phyloP scores from a whole-genome alignment of 2,113 vertebrate species.

The Tringa solitaria region DNA sequence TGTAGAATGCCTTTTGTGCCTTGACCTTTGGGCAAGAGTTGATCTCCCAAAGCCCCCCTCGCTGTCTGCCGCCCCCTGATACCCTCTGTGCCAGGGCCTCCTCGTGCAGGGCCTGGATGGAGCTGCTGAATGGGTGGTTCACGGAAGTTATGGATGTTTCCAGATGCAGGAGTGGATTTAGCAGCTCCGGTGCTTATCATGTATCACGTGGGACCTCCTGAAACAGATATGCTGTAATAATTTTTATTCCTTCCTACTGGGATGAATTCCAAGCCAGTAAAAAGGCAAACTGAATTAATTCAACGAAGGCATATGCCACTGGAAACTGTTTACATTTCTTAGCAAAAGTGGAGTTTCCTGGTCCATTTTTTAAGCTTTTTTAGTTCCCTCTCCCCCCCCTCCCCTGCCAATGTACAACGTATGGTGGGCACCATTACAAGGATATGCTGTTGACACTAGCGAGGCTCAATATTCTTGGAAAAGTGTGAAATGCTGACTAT shows the following conservation, averaged over 20 bases:
- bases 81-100: not conserved
- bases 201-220: slow-evolving; percentile 36
- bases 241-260: slow-evolving; percentile 76
- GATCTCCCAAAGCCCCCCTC: not conserved
- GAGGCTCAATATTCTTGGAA: not conserved
- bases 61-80: not conserved
- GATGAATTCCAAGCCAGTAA: slow-evolving; percentile 81
- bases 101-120: not conserved
- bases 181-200: not conserved
- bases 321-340: slow-evolving; percentile 78
- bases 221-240: slow-evolving; percentile 72
- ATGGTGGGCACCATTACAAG: slow-evolving; percentile 16
- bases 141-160: not conserved
- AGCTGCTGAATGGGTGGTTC: not conserved
- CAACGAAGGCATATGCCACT: slow-evolving; percentile 80
- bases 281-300: slow-evolving; percentile 86
- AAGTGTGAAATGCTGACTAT: not conserved
- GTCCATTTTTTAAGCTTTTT: slow-evolving; percentile 55
- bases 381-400: not conserved
- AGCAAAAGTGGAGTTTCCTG: slow-evolving; percentile 57
- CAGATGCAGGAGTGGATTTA: not conserved
- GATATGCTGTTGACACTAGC: not conserved
- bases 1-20: not conserved
- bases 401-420: not conserved
- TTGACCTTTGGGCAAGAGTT: not conserved